A percentile compares a stretch with the other conserved stretches of the same genome.
These are phyloP conservation scores for Rutilus rutilus DNA, from an alignment of 2,113 vertebrate species.

Conservation along the genomic window DNA sequence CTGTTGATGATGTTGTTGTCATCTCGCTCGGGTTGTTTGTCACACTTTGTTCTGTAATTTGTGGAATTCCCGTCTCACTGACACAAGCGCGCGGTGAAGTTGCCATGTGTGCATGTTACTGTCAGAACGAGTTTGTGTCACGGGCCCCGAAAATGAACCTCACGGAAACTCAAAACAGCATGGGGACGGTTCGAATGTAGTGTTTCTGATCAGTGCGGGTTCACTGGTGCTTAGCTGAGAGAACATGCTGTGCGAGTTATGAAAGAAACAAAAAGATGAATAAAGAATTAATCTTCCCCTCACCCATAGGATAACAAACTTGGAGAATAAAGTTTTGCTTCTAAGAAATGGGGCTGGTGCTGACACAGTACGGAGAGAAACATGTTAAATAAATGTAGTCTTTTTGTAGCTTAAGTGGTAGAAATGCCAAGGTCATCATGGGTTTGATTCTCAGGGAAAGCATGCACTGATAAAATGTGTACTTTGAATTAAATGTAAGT, in stretches of 20 bases:
- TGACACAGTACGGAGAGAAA: background rate
- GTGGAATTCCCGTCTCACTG: slow-evolving; percentile 15
- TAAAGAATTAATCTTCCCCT: background rate
- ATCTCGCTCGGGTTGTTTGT: slow-evolving; percentile 61
- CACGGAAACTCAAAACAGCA: slow-evolving; percentile 63
- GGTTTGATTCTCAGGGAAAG: background rate
- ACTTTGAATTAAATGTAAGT: background rate
- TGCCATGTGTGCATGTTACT: slow-evolving; percentile 59
- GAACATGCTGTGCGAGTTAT: background rate
- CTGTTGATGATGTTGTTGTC: slow-evolving; percentile 50
- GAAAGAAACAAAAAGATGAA: background rate
- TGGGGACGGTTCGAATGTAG: slow-evolving; percentile 47
- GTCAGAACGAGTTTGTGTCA: slow-evolving; percentile 68
- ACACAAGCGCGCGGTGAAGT: background rate
- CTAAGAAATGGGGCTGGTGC: background rate
- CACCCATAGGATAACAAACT: background rate
- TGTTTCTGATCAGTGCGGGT: slow-evolving; percentile 29
- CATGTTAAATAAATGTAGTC: background rate
- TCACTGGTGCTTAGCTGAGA: background rate
- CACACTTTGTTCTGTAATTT: slow-evolving; percentile 62
- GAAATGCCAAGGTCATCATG: background rate
- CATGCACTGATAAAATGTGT: background rate
- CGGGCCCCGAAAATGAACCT: slow-evolving; percentile 53
- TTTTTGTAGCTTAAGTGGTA: background rate
- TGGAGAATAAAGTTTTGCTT: background rate